Evolutionary conservation across 2,113 vertebrate genomes (phyloP), one percentile per base, ranked within the genome.

Genomic region (Channa argus): DNA sequence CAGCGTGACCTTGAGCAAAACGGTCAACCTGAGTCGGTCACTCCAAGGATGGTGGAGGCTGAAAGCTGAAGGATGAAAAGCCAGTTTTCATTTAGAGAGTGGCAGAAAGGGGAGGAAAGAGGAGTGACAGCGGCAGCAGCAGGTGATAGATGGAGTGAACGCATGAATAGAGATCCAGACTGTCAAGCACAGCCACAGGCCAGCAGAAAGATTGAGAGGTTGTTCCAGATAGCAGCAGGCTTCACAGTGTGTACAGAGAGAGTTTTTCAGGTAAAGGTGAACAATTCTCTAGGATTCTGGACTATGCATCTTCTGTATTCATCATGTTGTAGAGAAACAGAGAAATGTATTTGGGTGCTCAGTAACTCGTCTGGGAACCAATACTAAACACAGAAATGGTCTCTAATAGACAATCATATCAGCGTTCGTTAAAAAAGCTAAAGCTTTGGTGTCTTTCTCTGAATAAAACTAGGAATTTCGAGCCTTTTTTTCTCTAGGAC

Each of bases 161-260:
- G 84, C 85, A 87, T 88, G 89, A 83, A 89, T 86, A 87, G 86
- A 88, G 84, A 88, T 83, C 74, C 86, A 89, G 87, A 88, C 86
- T 88, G 88, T 87, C 84, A 86, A 87, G 89, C 89, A 80, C 87
- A 82, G 84, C 87, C 83, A 89, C 88, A 84, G 84, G 84, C 89
- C 89, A 88, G 89, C 87, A 87, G 83, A 83, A 84, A 85, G 87
- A 89, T 83, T 68, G 83, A 87, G 86, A 79, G 88, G 76, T 74
- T 89, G 87, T 82, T 92, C 88, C 88, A 90, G 74, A 89, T 87
- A 89, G 82, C 91, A 90, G 91, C 84, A 80, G 88, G 89, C 82
- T 74, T 90, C 86, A 49, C 84, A 80, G 85, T 88, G 78, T 88
- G 85, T 74, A 70, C 82, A 66, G 47, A 65, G 50, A 66, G 77